A percentile compares a stretch with the other conserved stretches of the same genome.
These are phyloP conservation scores for Apamea sordens DNA, from an alignment of 2,888 invertebrate species.

Conservation along the genomic window DNA sequence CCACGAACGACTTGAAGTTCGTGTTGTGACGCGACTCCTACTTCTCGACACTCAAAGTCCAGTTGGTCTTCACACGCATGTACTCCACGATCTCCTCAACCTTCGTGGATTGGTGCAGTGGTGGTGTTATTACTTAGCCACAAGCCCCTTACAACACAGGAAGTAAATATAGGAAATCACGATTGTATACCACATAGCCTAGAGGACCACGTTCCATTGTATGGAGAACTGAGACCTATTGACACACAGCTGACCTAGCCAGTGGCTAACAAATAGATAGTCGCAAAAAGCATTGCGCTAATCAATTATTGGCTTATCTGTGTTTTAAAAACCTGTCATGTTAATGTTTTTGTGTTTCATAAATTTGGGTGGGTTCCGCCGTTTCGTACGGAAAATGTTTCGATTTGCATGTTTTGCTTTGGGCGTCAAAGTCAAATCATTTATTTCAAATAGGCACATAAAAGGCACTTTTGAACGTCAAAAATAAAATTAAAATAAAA, in stretches of 20 bases:
- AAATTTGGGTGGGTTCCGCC: conserved; percentile 48
- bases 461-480: too few species aligned
- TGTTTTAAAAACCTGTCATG: conserved; percentile 64
- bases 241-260: conserved; percentile 50
- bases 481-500: too few species aligned
- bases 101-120: too few species aligned
- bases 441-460: too few species aligned
- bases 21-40: too few species aligned
- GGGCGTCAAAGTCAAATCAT: too few species aligned
- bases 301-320: conserved; percentile 68
- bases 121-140: too few species aligned
- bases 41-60: too few species aligned
- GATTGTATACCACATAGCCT: neutral
- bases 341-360: conserved; percentile 41
- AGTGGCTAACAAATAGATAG: conserved; percentile 47
- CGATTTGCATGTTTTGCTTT: too few species aligned
- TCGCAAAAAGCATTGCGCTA: conserved; percentile 58
- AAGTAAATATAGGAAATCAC: neutral
- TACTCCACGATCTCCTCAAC: too few species aligned
- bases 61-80: too few species aligned
- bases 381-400: neutral
- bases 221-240: conserved; percentile 44
- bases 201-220: neutral
- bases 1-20: too few species aligned
- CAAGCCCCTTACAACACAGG: neutral